Base-by-base conservation (phyloP, 2,797 vertebrate species). In the Typhlichthys subterraneus region DNA sequence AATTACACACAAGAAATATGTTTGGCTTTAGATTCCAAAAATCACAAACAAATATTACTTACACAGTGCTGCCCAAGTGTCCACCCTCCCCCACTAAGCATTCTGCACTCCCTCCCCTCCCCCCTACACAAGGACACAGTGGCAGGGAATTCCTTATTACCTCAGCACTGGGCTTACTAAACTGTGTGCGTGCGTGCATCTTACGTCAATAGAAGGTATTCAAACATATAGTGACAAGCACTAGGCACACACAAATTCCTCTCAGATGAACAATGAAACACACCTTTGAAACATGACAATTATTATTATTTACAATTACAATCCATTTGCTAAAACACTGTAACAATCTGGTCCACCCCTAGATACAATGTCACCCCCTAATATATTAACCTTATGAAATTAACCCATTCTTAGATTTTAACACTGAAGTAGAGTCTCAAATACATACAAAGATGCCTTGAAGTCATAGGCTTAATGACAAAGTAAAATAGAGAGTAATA, bases 141-240 rank as follows among this genome's bases (percentile, higher is more conserved):
- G 72, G 29, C 89, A 92, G 91, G 93, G 93, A 93, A 93, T 92
- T 93, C 92, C 93, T 91, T 65, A 88, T 92, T 91, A 92, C 88
- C 85, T 92, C 88, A 92, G 81, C 85, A 84, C 84, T 83, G 75
- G 81, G 79, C 70, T 87, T 76, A 67, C 77, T 62, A 70, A 83
- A 81, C 61, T 61, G 63, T 59, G 29, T 42, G 45, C 15, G 52
- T 46, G 57, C 45, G 4, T 57, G 65, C 61, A 50, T 65, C 57
- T 42, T 42, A 42, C 38, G 38, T 42, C 38, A 42, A 7, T 42
- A 42, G 7, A 42, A 42, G 38, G 38, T 42, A 42, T 29, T 29
- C 38, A 42, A 9, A 59, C 58, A 61, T 49, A 55, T 68, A 67
- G 61, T 33, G 50, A 49, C 69, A 69, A 14, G 6, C 52, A 53